phyloP scores from a whole-genome alignment of 2,888 invertebrate species.

The Hyalella azteca region DNA sequence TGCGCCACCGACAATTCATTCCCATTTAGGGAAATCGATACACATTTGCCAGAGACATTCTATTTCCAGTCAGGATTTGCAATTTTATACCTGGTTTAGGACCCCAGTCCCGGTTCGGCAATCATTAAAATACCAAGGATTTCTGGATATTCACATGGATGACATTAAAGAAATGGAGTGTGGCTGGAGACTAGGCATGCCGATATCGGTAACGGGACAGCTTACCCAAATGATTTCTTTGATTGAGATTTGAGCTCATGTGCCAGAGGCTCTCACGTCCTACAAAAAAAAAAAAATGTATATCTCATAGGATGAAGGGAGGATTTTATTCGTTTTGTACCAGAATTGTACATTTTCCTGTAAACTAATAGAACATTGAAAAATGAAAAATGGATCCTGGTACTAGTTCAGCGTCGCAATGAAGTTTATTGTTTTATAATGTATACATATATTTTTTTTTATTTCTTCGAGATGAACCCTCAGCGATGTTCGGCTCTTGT shows the following conservation, averaged over 20 bases:
- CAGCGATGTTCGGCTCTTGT: too few species aligned
- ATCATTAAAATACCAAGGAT: conserved; percentile 32
- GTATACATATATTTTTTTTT: too few species aligned
- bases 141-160: not conserved
- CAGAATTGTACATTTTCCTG: too few species aligned
- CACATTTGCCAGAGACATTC: conserved; percentile 35
- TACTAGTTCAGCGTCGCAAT: too few species aligned
- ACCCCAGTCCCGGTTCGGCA: not conserved
- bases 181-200: not conserved
- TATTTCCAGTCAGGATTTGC: conserved; percentile 34
- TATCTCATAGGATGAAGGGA: too few species aligned
- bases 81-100: conserved; percentile 31
- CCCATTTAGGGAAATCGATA: conserved; percentile 35
- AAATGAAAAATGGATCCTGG: too few species aligned
- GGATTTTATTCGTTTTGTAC: too few species aligned
- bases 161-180: conserved; percentile 23
- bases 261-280: too few species aligned
- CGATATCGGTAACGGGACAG: conserved; percentile 21
- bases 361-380: too few species aligned
- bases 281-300: too few species aligned
- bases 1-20: conserved; percentile 28
- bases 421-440: too few species aligned
- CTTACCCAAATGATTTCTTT: conserved; percentile 28
- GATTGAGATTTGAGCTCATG: not conserved
- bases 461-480: too few species aligned